Evolutionary conservation across 1,140 invertebrate species (phyloP).

Genomic region (Drosophila azteca): DNA sequence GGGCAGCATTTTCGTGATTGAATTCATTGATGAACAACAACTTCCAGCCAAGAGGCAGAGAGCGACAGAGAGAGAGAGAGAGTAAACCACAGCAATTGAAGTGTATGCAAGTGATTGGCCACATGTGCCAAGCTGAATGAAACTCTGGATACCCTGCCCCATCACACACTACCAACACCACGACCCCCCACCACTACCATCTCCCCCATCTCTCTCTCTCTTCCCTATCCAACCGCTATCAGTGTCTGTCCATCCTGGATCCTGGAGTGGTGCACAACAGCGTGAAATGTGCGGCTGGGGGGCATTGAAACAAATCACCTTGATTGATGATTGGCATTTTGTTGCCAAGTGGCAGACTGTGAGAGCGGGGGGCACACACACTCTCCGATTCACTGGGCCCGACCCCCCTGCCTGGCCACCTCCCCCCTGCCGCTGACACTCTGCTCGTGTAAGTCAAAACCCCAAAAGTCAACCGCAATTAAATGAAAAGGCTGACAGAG

Average conservation of each 20-base stretch:
- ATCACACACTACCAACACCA: too few species aligned
- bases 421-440: not conserved
- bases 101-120: slow-evolving; percentile 79
- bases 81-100: slow-evolving; percentile 67
- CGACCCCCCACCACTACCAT: not conserved
- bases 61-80: too few species aligned
- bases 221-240: slow-evolving; percentile 31
- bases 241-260: slow-evolving; percentile 67
- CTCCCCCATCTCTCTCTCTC: not conserved
- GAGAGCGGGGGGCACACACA: not conserved
- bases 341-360: slow-evolving; percentile 51
- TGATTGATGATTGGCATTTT: slow-evolving; percentile 81
- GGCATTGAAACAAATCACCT: slow-evolving; percentile 81
- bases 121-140: slow-evolving; percentile 71
- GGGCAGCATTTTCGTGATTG: slow-evolving; percentile 76
- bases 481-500: slow-evolving; percentile 67
- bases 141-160: slow-evolving; percentile 23
- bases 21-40: slow-evolving; percentile 80
- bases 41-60: not conserved
- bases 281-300: slow-evolving; percentile 76
- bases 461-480: slow-evolving; percentile 81
- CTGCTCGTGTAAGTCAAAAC: slow-evolving; percentile 56
- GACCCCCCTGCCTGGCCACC: not conserved
- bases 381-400: too few species aligned
- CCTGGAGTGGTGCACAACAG: slow-evolving; percentile 74